Evolutionary conservation across 2,888 invertebrate genomes (phyloP).

Genomic region (Tetrapedia diversipes): DNA sequence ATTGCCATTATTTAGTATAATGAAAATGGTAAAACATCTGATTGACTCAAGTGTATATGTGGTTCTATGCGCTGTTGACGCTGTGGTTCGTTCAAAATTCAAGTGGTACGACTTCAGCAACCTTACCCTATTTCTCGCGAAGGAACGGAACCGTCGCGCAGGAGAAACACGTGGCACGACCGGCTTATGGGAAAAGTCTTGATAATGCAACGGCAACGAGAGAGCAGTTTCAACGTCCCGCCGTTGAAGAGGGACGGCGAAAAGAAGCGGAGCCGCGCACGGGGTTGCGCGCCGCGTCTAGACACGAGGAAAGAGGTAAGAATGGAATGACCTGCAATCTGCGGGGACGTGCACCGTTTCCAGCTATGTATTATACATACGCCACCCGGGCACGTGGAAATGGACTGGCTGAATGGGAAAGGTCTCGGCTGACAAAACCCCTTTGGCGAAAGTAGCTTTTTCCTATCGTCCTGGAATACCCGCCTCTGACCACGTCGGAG

Average conservation of each 20-base stretch:
- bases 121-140: conserved; percentile 31
- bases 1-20: too few species aligned
- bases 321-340: conserved; percentile 58
- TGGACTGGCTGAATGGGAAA: conserved; percentile 40
- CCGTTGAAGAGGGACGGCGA: neutral
- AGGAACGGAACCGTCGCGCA: neutral
- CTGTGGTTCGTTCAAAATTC: too few species aligned
- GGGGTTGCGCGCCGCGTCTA: too few species aligned
- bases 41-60: too few species aligned
- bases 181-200: conserved; percentile 70
- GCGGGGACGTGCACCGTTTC: conserved; percentile 28
- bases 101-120: too few species aligned
- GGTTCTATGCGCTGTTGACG: too few species aligned
- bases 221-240: conserved; percentile 20
- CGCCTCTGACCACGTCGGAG: neutral
- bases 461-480: conserved; percentile 15
- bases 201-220: conserved; percentile 59
- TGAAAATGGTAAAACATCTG: too few species aligned
- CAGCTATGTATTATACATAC: conserved; percentile 40
- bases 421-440: conserved; percentile 25
- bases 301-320: conserved; percentile 18
- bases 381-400: conserved; percentile 31
- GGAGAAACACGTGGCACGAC: conserved; percentile 36
- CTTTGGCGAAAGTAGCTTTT: conserved; percentile 34
- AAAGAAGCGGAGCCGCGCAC: neutral